phyloP scores from a whole-genome alignment of 2,113 vertebrate genomes.

The Grallaria varia region DNA sequence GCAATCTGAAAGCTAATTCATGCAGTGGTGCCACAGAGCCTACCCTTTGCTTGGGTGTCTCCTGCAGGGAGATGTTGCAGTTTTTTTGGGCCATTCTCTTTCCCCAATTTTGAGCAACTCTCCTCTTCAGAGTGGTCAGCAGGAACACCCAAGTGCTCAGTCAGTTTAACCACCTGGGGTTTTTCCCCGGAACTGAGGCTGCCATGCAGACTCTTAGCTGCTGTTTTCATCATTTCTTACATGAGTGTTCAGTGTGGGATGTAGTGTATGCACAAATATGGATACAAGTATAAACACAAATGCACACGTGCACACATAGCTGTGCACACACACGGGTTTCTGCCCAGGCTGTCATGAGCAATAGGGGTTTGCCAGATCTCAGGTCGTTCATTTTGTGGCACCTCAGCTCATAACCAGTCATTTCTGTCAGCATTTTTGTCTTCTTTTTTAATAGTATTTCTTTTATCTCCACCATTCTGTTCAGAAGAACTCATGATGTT shows the following conservation, averaged over 20 bases:
- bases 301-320: rapidly evolving
- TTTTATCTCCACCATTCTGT: not conserved
- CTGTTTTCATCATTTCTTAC: not conserved
- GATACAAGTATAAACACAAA: not conserved
- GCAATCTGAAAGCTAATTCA: not conserved
- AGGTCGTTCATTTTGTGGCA: not conserved
- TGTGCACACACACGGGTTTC: not conserved
- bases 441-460: not conserved
- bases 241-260: not conserved
- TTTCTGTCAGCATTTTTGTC: not conserved
- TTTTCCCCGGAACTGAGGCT: not conserved
- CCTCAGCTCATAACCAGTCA: not conserved
- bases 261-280: not conserved
- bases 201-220: not conserved
- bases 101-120: not conserved
- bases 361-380: not conserved
- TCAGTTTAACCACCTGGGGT: not conserved
- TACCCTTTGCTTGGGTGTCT: not conserved
- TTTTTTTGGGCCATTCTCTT: not conserved
- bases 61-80: not conserved
- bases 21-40: not conserved
- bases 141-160: not conserved
- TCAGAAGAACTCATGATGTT: not conserved
- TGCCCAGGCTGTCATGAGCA: not conserved
- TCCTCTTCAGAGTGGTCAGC: not conserved